Evolutionary conservation across 1,140 invertebrate species (phyloP).

Genomic region (Protaetia brevitarsis): DNA sequence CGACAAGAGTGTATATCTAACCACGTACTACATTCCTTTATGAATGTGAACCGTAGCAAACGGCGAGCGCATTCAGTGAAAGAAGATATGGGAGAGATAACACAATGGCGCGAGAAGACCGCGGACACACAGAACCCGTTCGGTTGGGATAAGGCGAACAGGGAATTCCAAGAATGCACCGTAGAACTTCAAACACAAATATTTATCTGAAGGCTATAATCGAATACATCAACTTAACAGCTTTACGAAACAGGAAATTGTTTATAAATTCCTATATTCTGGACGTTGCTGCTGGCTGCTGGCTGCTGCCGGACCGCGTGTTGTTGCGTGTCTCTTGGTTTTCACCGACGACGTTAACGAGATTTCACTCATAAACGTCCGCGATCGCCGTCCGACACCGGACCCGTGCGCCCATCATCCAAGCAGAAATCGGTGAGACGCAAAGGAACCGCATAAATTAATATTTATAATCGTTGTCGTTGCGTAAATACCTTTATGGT

Average conservation of each 20-base stretch:
- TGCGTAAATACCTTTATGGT: too few species aligned
- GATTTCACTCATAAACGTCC: constrained; percentile 14
- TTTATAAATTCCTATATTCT: constrained; percentile 25
- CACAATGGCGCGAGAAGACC: constrained; percentile 13
- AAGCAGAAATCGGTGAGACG: too few species aligned
- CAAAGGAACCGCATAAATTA: too few species aligned
- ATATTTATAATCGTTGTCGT: too few species aligned
- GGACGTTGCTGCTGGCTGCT: too few species aligned
- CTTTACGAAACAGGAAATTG: constrained; percentile 27
- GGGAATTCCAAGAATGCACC: constrained; percentile 25
- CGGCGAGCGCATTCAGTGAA: neutral
- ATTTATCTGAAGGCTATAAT: constrained; percentile 26
- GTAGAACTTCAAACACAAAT: constrained; percentile 25
- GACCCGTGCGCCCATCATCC: neutral
- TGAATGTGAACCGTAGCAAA: constrained; percentile 10
- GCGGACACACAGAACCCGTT: constrained; percentile 15
- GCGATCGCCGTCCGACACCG: too few species aligned
- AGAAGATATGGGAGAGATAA: neutral
- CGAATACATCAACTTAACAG: constrained; percentile 25
- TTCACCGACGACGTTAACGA: neutral
- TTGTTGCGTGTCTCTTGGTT: neutral
- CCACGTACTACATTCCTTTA: too few species aligned
- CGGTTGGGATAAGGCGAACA: constrained; percentile 12
- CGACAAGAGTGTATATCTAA: too few species aligned
- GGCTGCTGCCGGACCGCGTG: constrained; percentile 2